A percentile compares a stretch with the other conserved stretches of the same genome.
These are phyloP conservation scores for Solea senegalensis DNA, from an alignment of 2,113 vertebrate genomes.

Conservation along the genomic window DNA sequence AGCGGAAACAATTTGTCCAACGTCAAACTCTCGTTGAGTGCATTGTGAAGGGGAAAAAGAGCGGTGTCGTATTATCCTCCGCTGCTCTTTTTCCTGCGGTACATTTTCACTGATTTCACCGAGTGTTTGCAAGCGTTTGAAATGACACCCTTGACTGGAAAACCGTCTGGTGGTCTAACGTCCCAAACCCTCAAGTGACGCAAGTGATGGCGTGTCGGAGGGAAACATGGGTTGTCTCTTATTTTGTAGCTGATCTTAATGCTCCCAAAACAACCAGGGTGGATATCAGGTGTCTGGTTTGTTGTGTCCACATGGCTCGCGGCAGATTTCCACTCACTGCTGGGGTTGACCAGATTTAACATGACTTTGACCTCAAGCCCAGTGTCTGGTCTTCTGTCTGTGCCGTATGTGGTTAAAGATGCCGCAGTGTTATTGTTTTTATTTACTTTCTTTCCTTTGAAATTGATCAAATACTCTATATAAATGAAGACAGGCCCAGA, in stretches of 20 bases:
- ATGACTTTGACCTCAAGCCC: slow-evolving; percentile 9
- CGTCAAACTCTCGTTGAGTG: not conserved
- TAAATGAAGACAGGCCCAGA: too few relatives aligned
- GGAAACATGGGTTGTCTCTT: not conserved
- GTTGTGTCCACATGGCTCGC: not conserved
- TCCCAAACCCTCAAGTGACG: slow-evolving; percentile 25
- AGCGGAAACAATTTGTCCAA: not conserved
- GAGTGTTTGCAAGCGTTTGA: slow-evolving; percentile 14
- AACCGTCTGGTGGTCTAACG: slow-evolving; percentile 21
- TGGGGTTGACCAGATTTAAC: slow-evolving; percentile 25
- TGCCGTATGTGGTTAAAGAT: too few relatives aligned
- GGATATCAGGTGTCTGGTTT: slow-evolving; percentile 37
- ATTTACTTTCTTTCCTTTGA: too few relatives aligned
- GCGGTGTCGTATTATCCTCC: slow-evolving; percentile 13
- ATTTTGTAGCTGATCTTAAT: not conserved
- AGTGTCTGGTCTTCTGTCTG: not conserved
- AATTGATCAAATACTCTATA: too few relatives aligned
- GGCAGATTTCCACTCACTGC: slow-evolving; percentile 23
- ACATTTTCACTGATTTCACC: slow-evolving; percentile 7
- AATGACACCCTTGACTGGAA: slow-evolving; percentile 49
- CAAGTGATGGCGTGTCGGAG: slow-evolving; percentile 1
- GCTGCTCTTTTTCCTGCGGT: slow-evolving; percentile 20
- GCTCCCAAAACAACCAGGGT: not conserved
- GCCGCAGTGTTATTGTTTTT: too few relatives aligned
- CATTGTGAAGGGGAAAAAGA: not conserved